Base-by-base conservation (phyloP, 2,113 vertebrate species). In the Sus scrofa region DNA sequence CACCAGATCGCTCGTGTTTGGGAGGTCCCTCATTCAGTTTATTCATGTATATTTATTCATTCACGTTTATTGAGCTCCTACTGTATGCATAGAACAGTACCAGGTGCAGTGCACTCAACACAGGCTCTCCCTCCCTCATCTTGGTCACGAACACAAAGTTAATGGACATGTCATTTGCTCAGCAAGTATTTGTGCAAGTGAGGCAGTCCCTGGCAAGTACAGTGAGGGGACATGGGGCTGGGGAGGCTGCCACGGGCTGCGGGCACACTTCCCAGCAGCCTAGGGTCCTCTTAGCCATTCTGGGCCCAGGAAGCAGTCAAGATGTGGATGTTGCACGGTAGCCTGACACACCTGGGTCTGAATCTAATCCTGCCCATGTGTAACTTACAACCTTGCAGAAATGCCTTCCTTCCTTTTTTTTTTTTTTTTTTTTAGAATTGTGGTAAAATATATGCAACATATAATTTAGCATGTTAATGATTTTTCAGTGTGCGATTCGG, bases 331-430 rank as follows among this genome's bases (percentile, higher is more conserved):
- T 58, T 44, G 5, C 70, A 2, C 2, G 18, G 18, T 65, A 14
- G 27, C 37, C 71, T 2, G 2, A 32, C 7, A 9, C 22, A 52
- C 26, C 26, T 75, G 0, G 1, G 2, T 50, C 18, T 2, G 0
- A 37, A n/a, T 37, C 27, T 60, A 39, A 26, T 73, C 91, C 62
- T 92, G 34, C 52, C 26, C 70, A 0, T 27, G 7, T 19, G 26
- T 34, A 34, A n/a, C 65, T 44, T 34, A 7, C 1, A 32, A 50
- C 19, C 1, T 32, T 52, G 74, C 37, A 85, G 62, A 70, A 78
- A n/a, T 10, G 7, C 11, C 44, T 71, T 58, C 20, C 27, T 37
- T n/a, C 75, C 20, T 15, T 34, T 34, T 70, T 70, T 6, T 56
- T 4, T n/a, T n/a, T n/a, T n/a, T 50, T 68, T 63, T 32, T 50